Evolutionary conservation across 2,113 vertebrate species (phyloP), one percentile per base, ranked within the genome.

Genomic region (Phyllopteryx taeniolatus): DNA sequence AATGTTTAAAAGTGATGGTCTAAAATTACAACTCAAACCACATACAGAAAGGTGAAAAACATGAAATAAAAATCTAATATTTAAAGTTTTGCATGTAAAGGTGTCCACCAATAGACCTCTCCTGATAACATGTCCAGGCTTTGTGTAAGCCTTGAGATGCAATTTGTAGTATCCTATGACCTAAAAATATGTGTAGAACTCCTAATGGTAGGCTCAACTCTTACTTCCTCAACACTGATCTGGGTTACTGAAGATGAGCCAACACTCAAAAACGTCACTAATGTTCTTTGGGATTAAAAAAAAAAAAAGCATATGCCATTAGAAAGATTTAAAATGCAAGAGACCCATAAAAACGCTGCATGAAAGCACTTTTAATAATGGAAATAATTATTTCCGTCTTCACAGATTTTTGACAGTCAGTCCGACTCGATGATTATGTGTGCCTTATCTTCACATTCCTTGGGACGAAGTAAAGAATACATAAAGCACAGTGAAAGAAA

Each of bases 401-500:
- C n/a, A 31, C 63, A 66, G 64, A 46, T n/a, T 66, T 47, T 66
- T 31, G n/a, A 66, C n/a, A 31, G 64, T 17, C 44, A 22, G 64
- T 66, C 64, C 64, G 31, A 66, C n/a, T 27, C 10, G n/a, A 31
- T 47, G 39, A 64, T 68, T 54, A 47, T 54, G 20, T 27, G 33
- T 17, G 6, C 17, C 6, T 7, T 31, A 60, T 67, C 33, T 5
- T 17, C 8, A 14, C 3, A 47, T 71, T 46, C 35, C 43, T 42
- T 14, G 44, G 66, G 53, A 54, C 33, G 67, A 76, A 75, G 60
- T 68, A 78, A 85, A 67, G 62, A 15, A 44, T 44, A n/a, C 39
- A 64, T 5, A 71, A 63, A 7, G 6, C 47, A 62, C 42, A 2
- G 4, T 14, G 22, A 70, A 39, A 64, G 19, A 65, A 35, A 75